Evolutionary conservation across 2,888 invertebrate species (phyloP), one percentile per base, ranked within the genome.

Genomic region (Rhagonycha fulva): DNA sequence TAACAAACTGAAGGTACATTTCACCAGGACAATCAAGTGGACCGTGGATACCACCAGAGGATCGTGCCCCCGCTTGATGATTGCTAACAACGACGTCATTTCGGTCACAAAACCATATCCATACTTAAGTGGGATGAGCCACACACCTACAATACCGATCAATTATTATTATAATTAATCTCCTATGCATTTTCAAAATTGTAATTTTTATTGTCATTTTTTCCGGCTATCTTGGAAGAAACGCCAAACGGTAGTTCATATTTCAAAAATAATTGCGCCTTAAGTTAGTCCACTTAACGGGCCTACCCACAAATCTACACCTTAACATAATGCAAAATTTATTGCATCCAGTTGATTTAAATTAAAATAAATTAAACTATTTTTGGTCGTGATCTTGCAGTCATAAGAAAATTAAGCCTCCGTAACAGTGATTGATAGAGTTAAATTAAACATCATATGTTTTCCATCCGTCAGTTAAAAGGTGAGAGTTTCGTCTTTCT

Each of bases 1-100:
- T 75, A 66, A 75, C 77, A 75, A 72, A 78, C 77, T 78, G 75
- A 78, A 73, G 70, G 68, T 75, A 75, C 73, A 75, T 74, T 71
- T 68, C 68, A 68, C 62, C 77, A 73, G 70, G 71, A 75, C 70
- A 75, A 68, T 66, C 72, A 61, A 75, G 75, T 78, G 72, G 77
- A 78, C 77, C 75, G 70, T 72, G 62, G 70, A 72, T 63, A 75
- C 77, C 77, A 70, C 77, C 77, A 71, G 68, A 70, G 63, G 67
- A 75, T 28, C 26, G 30, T 30, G 68, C 70, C 77, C 77, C 68
- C 77, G 68, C 70, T 74, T 24, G 26, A 24, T 26, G 71, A 60
- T 75, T 63, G 72, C 75, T 71, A 75, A 74, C 32, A 61, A 24
- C 71, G 69, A 72, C 76, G 76, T 76, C 76, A 69, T 26, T 47